Conservation (phyloP, 35 echinoderm and acorn worm genomes). For the Nesometra sesokonis region DNA sequence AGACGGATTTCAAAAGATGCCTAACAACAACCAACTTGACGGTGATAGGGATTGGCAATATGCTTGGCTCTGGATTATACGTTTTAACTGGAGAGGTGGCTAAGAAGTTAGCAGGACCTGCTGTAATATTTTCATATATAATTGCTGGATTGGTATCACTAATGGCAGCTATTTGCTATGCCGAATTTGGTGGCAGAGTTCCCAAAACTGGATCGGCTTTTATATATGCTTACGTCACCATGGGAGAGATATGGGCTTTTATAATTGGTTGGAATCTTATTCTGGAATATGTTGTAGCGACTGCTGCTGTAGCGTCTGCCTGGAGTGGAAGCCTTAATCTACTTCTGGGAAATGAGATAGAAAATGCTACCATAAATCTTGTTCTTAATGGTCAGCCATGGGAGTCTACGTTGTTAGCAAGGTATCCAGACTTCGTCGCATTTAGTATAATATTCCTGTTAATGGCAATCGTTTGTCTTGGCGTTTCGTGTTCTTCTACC, state of each 20-base stretch:
- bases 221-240: conserved; percentile 59
- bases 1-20: not conserved
- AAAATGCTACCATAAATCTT: conserved; percentile 38
- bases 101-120: conserved; percentile 35
- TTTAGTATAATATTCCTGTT: conserved; percentile 5
- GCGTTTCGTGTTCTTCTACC: conserved; percentile 35
- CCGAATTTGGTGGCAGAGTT: conserved; percentile 47
- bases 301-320: conserved; percentile 34
- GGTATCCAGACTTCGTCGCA: conserved; percentile 49
- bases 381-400: conserved; percentile 34
- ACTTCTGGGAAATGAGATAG: conserved; percentile 18
- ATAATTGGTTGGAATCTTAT: conserved; percentile 75
- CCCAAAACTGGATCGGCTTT: conserved; percentile 59
- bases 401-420: conserved; percentile 24
- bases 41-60: conserved; percentile 15
- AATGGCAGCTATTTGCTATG: conserved; percentile 56
- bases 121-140: conserved; percentile 36
- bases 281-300: conserved; percentile 26
- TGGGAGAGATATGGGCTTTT: conserved; percentile 66
- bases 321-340: conserved; percentile 68
- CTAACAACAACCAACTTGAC: conserved; percentile 25
- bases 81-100: conserved; percentile 35
- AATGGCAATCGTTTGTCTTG: not conserved
- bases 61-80: conserved; percentile 39
- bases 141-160: conserved; percentile 45